phyloP scores from a whole-genome alignment of 2,888 invertebrate species.

The Parapristionchus giblindavisi region DNA sequence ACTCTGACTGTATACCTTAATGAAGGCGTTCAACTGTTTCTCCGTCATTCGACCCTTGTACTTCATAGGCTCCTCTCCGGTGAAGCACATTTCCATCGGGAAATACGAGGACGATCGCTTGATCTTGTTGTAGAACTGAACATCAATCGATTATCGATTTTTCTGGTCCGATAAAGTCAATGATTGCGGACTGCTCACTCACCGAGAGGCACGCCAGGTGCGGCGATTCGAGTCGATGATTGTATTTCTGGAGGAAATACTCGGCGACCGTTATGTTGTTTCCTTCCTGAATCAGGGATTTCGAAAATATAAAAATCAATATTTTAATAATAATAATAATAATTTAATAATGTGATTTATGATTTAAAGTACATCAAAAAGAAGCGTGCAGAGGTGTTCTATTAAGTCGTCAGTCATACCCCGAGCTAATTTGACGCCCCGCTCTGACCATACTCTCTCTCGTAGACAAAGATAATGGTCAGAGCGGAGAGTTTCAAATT shows the following conservation, averaged over 20 bases:
- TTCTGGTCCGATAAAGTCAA: neutral
- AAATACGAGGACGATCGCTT: neutral
- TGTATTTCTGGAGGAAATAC: neutral
- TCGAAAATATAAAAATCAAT: no score
- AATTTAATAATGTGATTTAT: no score
- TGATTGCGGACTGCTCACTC: neutral
- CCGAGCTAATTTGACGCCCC: no score
- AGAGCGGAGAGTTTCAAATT: no score
- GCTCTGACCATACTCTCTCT: no score
- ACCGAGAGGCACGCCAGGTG: conserved; percentile 10
- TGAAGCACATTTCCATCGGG: conserved; percentile 11
- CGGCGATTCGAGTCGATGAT: neutral
- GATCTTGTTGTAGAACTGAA: neutral
- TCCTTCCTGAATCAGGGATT: neutral
- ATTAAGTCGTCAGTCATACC: no score
- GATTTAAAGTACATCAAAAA: no score
- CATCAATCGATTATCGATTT: neutral
- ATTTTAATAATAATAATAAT: no score
- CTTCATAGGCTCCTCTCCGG: neutral
- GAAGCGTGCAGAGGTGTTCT: no score
- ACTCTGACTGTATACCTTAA: neutral
- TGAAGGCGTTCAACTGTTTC: neutral
- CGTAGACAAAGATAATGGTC: no score
- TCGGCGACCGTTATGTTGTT: conserved; percentile 7
- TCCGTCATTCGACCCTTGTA: conserved; percentile 10